Evolutionary conservation across 1,140 invertebrate genomes (phyloP), one percentile per base, ranked within the genome.

Genomic region (Musca vetustissima): DNA sequence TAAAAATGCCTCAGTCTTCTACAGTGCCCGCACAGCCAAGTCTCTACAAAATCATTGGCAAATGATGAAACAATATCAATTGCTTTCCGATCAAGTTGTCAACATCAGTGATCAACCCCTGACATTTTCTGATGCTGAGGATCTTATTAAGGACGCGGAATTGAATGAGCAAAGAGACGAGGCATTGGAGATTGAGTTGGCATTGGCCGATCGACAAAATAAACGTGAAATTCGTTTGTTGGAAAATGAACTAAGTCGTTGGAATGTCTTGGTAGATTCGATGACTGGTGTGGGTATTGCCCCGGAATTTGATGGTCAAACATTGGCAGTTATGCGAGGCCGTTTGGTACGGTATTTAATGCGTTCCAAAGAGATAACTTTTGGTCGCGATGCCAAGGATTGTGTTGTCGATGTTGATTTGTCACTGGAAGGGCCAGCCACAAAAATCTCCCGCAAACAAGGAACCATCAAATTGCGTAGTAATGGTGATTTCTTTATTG

Each of bases 391-490:
- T 71, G 94, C 96, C 1, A 91, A 93, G 76, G 94, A 97, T 76
- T 91, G 94, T 70, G 88, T 85, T 48, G 95, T 99, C 17, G 97
- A 99, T 84, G 95, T 98, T 17, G 96, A 99, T 84, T 85, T 99
- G 21, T 90, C 91, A 1, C 84, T 98, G 7, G 97, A 99, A 85
- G 97, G 96, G 1, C 89, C 94, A 25, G 88, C 92, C 0, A 89
- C 89, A 74, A 95, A 95, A 85, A 89, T 96, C 25, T 96, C 93
- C 0, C 85, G 94, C 48, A 85, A 90, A 69, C 94, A 97, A 84
- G 95, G 91, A 13, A 92, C 94, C 1, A 96, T 97, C 69, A 92
- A 95, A 64, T 85, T 98, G 57, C 85, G 93, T 68, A 94, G 94
- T 80, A 96, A 92, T 75, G 96, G 96, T 0, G 96, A 98, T 77